Percentiles rank a stretch among this genome's conserved stretches.
phyloP scores from a whole-genome alignment of 2,797 vertebrate genomes.

The Danionella dracula region DNA sequence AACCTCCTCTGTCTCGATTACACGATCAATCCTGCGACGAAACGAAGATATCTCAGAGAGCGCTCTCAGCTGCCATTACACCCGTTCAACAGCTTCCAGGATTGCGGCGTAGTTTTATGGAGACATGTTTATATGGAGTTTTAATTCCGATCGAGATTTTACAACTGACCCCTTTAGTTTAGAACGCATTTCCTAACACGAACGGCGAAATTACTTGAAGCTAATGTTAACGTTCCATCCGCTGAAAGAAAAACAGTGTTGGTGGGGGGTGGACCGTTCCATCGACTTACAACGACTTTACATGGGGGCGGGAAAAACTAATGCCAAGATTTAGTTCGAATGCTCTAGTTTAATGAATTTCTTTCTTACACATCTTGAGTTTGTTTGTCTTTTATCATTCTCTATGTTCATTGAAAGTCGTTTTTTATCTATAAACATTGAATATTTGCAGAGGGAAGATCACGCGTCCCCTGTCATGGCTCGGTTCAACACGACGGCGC shows the following conservation, averaged over 20 bases:
- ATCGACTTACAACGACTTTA: slow-evolving; percentile 61
- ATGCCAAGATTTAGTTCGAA: too few relatives aligned
- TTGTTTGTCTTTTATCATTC: too few relatives aligned
- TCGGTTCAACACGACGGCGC: slow-evolving; percentile 35
- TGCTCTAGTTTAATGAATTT: too few relatives aligned
- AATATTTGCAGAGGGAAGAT: too few relatives aligned
- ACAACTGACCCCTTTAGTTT: neutral
- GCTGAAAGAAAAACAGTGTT: slow-evolving; percentile 70
- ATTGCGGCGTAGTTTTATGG: neutral
- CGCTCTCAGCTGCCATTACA: slow-evolving; percentile 51
- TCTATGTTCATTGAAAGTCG: too few relatives aligned
- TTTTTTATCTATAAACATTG: too few relatives aligned
- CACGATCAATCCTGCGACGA: slow-evolving; percentile 46
- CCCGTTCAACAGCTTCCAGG: slow-evolving; percentile 7
- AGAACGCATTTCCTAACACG: neutral
- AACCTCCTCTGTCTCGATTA: slow-evolving; percentile 36
- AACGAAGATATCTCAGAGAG: slow-evolving; percentile 52
- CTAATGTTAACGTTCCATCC: slow-evolving; percentile 48
- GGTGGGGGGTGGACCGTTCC: slow-evolving; percentile 68
- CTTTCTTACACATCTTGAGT: too few relatives aligned
- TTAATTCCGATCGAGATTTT: neutral
- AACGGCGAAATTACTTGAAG: slow-evolving; percentile 59
- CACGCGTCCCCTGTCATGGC: neutral
- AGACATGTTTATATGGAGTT: neutral
- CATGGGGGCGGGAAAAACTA: slow-evolving; percentile 32